phyloP scores from a whole-genome alignment of 2,113 vertebrate genomes.

The Eolophus roseicapilla region DNA sequence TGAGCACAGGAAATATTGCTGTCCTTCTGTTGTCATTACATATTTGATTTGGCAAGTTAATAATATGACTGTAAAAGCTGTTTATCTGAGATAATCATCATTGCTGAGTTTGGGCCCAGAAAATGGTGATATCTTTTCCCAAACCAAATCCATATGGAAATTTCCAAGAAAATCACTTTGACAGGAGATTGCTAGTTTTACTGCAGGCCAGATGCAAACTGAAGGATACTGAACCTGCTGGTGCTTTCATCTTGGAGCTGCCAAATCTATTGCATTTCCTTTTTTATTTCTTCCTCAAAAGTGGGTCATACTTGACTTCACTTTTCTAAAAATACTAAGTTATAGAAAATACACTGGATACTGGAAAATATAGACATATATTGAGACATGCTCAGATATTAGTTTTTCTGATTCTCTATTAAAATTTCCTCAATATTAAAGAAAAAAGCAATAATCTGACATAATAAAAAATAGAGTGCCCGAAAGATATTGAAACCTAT shows the following conservation, averaged over 20 bases:
- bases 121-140: neutral
- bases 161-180: conserved; percentile 12
- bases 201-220: neutral
- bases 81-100: conserved; percentile 13
- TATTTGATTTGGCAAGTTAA: conserved; percentile 4
- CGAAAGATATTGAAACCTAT: neutral
- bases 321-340: neutral
- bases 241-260: neutral
- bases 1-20: neutral
- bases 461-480: neutral
- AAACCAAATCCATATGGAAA: neutral
- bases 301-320: neutral
- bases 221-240: neutral
- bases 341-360: neutral
- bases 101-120: neutral
- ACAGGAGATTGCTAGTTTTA: neutral
- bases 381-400: neutral
- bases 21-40: neutral
- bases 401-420: neutral
- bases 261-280: neutral
- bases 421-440: neutral
- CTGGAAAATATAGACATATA: neutral
- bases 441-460: neutral
- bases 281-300: conserved; percentile 18
- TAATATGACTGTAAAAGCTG: neutral